These are phyloP conservation scores for Campoletis raptor DNA, from an alignment of 2,888 invertebrate genomes.

Conservation along the genomic window DNA sequence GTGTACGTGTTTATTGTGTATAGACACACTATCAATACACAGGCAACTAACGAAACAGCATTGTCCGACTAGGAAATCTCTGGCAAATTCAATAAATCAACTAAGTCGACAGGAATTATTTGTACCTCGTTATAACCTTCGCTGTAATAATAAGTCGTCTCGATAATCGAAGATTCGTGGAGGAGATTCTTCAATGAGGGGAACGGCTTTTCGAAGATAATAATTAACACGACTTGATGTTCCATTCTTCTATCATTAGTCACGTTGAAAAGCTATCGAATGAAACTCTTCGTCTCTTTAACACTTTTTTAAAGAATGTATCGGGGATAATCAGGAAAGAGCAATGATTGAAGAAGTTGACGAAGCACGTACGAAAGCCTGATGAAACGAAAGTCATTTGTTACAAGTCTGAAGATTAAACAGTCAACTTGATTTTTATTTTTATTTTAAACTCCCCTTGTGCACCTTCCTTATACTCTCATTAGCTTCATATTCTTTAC, in stretches of 20 bases:
- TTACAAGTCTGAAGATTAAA: constrained; percentile 35
- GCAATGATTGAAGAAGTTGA: constrained; percentile 49
- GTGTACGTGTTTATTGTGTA: neutral
- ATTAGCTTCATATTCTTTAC: constrained; percentile 39
- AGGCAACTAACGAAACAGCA: constrained; percentile 25
- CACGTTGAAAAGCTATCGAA: constrained; percentile 20
- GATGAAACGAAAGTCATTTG: constrained; percentile 14
- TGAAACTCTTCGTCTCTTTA: constrained; percentile 40
- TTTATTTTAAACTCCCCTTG: neutral
- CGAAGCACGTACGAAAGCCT: constrained; percentile 38
- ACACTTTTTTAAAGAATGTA: constrained; percentile 32
- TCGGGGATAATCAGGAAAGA: neutral
- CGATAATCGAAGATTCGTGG: neutral
- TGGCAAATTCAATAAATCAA: neutral
- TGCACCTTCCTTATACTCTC: constrained; percentile 32
- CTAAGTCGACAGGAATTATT: constrained; percentile 34
- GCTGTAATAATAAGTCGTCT: constrained; percentile 2
- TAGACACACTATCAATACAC: constrained; percentile 23
- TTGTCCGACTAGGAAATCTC: constrained; percentile 1
- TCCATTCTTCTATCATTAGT: neutral
- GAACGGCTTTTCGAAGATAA: constrained; percentile 36
- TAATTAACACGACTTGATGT: constrained; percentile 24
- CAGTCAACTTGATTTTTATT: constrained; percentile 4
- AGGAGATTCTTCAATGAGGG: constrained; percentile 10
- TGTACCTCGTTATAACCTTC: constrained; percentile 44